Evolutionary conservation across 2,888 invertebrate genomes (phyloP).

Genomic region (Idaea dimidiata): DNA sequence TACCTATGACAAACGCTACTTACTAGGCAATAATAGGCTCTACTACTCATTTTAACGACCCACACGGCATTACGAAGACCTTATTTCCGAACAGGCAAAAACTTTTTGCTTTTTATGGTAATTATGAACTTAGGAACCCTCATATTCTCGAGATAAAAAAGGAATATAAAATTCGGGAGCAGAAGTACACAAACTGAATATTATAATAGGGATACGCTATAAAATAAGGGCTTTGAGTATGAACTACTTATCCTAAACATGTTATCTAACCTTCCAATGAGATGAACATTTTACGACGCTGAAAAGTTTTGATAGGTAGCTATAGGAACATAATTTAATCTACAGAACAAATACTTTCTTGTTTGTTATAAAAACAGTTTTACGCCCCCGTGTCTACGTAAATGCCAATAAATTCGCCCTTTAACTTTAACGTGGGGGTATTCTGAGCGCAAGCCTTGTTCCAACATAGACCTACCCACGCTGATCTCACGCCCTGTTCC

Average conservation of each 20-base stretch:
- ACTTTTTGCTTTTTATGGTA: conserved; percentile 23
- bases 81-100: conserved; percentile 17
- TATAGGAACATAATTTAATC: conserved; percentile 10
- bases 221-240: not conserved
- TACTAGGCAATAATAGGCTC: not conserved
- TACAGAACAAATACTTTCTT: conserved; percentile 8
- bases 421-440: conserved; percentile 48
- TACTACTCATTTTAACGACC: conserved; percentile 2
- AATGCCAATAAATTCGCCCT: conserved; percentile 57
- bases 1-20: conserved; percentile 1
- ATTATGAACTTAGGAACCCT: conserved; percentile 21
- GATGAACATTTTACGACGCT: conserved; percentile 9
- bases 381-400: conserved; percentile 53
- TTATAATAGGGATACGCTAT: conserved; percentile 11
- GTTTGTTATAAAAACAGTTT: conserved; percentile 38
- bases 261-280: not conserved
- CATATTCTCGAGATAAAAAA: conserved; percentile 17
- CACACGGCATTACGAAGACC: conserved; percentile 13
- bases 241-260: not conserved
- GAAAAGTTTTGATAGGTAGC: conserved; percentile 23
- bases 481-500: conserved; percentile 5
- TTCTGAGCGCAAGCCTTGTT: conserved; percentile 32
- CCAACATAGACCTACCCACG: conserved; percentile 39
- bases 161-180: conserved; percentile 17
- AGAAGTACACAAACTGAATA: conserved; percentile 20